Percentiles rank a stretch among this genome's conserved stretches.
Evolutionary conservation across 2,113 vertebrate species (phyloP).

Genomic region (Candoia aspera): DNA sequence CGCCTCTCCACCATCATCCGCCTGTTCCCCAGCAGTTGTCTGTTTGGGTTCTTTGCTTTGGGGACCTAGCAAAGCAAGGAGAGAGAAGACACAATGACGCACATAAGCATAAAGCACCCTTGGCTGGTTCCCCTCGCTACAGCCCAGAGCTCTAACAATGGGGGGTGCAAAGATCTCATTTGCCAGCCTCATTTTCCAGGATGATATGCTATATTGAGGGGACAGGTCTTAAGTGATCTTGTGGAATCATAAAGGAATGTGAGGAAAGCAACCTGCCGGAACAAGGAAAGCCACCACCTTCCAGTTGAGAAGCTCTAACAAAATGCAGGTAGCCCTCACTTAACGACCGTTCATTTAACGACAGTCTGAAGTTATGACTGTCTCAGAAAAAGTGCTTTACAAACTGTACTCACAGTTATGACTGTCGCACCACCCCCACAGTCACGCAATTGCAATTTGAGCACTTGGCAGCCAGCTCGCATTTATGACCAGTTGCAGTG

Average conservation of each 20-base stretch:
- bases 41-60: constrained; percentile 13
- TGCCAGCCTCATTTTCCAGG: not conserved
- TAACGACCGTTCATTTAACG: too few relatives aligned
- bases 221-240: not conserved
- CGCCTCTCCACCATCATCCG: not conserved
- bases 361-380: too few relatives aligned
- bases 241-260: not conserved
- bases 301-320: too few relatives aligned
- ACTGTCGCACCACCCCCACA: too few relatives aligned
- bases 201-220: not conserved
- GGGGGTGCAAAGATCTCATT: too few relatives aligned
- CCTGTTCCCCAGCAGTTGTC: not conserved
- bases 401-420: too few relatives aligned
- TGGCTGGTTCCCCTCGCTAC: not conserved
- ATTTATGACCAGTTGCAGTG: too few relatives aligned
- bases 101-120: not conserved
- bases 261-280: not conserved
- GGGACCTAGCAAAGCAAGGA: not conserved
- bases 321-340: too few relatives aligned
- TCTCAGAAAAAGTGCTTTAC: too few relatives aligned
- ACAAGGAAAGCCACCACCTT: not conserved
- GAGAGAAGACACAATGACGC: not conserved
- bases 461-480: too few relatives aligned
- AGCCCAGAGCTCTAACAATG: not conserved
- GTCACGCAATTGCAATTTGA: too few relatives aligned